Conservation (phyloP, 30 jellyfish, hydroid and myxozoan genomes). For the Phacellophora camtschatica region DNA sequence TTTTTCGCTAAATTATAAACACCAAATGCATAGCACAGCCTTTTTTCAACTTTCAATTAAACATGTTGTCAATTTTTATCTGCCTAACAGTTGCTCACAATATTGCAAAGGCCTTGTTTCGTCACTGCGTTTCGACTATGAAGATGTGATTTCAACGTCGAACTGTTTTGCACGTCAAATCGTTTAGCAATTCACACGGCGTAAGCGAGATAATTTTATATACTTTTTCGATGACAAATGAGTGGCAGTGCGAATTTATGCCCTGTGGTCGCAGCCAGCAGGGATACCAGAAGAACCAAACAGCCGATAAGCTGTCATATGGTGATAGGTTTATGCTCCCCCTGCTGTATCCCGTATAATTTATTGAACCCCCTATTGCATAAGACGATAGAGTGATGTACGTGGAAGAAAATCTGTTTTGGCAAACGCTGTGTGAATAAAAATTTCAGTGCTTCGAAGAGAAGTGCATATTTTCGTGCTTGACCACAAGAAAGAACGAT, state of each 20-base stretch:
- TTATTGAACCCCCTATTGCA: too few species aligned
- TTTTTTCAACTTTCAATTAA: too few species aligned
- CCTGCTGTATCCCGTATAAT: background rate
- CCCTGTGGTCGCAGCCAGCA: slow-evolving; percentile 66
- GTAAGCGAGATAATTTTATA: background rate
- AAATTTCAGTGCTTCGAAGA: background rate
- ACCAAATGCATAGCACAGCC: too few species aligned
- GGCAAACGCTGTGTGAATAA: background rate
- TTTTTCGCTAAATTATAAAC: too few species aligned
- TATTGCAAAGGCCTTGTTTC: background rate
- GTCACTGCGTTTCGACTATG: background rate
- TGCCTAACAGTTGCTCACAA: too few species aligned
- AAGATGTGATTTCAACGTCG: too few species aligned
- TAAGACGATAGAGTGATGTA: too few species aligned
- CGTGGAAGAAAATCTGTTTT: too few species aligned
- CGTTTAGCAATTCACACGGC: too few species aligned
- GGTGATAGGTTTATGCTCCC: background rate
- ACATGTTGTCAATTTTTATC: too few species aligned
- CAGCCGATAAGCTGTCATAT: slow-evolving; percentile 14
- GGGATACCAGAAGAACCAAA: slow-evolving; percentile 27
- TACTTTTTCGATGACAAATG: background rate
- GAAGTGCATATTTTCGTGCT: slow-evolving; percentile 25
- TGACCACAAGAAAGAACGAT: slow-evolving; percentile 70
- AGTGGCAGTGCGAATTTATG: slow-evolving; percentile 16
- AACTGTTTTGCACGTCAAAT: too few species aligned